Base-by-base conservation (phyloP, 1,140 invertebrate genomes). In the Homarus americanus region DNA sequence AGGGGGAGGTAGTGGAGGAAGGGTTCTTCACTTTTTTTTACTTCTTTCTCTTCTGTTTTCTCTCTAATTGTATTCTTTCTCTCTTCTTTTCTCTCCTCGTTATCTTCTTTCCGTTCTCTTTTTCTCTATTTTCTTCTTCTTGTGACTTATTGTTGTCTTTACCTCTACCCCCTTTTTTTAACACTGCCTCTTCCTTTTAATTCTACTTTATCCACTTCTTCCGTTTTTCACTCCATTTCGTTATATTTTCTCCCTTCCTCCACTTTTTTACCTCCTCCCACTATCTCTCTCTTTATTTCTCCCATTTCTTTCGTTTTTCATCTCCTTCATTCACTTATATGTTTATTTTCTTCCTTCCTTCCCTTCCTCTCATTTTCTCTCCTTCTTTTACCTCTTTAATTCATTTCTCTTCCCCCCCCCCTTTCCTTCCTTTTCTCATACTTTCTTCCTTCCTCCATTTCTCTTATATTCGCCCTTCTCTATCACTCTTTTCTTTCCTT, bases 151-250 rank as follows among this genome's bases (percentile, higher is more conserved):
- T n/a, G n/a, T n/a, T n/a, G n/a, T n/a, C n/a, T n/a, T n/a, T n/a
- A n/a, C n/a, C n/a, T n/a, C n/a, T n/a, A n/a, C 40, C 73, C 40
- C 34, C 24, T 75, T 75, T 36, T 76, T 40, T 38, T 76, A n/a
- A n/a, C n/a, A n/a, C 36, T 76, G 34, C 36, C 32, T 17, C 5
- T 38, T 76, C 73, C 73, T 34, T 24, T 4, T 34, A 40, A 34
- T 36, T 10, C n/a, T n/a, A n/a, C n/a, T n/a, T n/a, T n/a, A n/a
- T n/a, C n/a, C n/a, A n/a, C n/a, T n/a, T n/a, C n/a, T n/a, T n/a
- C n/a, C n/a, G n/a, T n/a, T n/a, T n/a, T n/a, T n/a, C n/a, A n/a
- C n/a, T n/a, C n/a, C n/a, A n/a, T n/a, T n/a, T n/a, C n/a, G n/a
- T n/a, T n/a, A n/a, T n/a, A n/a, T n/a, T n/a, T n/a, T 49, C 44